Evolutionary conservation across 2,797 vertebrate genomes (phyloP), one percentile per base, ranked within the genome.

Genomic region (Mastacembelus armatus): DNA sequence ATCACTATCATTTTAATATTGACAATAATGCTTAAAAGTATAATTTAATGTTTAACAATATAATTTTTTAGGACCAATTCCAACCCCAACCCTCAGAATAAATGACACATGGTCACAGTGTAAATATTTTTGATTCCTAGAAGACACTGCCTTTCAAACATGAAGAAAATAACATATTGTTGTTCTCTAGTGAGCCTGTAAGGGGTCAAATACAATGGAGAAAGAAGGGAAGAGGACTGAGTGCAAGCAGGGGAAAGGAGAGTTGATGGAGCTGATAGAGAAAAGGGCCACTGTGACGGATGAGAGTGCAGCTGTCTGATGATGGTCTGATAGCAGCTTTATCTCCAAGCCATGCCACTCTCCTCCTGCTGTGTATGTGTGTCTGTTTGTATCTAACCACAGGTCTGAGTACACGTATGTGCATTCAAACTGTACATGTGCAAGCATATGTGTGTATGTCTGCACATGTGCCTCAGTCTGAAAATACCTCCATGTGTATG

Each of bases 301-400:
- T 66, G 81, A 89, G 83, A 86, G 85, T 71, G 71, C 71, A 61
- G 66, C 58, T 48, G 35, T 85, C 66, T 10, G 82, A 87, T 90
- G 69, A 66, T 70, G 71, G 54, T 67, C 85, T 74, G 89, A 89
- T 88, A 88, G 44, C 45, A 36, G 61, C 60, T 71, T 78, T 89
- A 90, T 89, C 87, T 76, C 62, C 51, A 40, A 63, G 67, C 65
- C 69, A 69, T 48, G 80, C 66, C 83, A 84, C 72, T 90, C 88
- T 85, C 67, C 67, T 82, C 66, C 44, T 51, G 66, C 33, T 2
- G 3, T 15, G 32, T 49, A 51, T 14, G 22, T 2, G 30, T 4
- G 18, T 56, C 52, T 80, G 16, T 43, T 3, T 24, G n/a, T n/a
- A n/a, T n/a, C n/a, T n/a, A n/a, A n/a, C n/a, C n/a, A n/a, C n/a